A percentile compares a stretch with the other conserved stretches of the same genome.
These are phyloP conservation scores for Emys orbicularis DNA, from an alignment of 2,797 vertebrate species.

Conservation along the genomic window DNA sequence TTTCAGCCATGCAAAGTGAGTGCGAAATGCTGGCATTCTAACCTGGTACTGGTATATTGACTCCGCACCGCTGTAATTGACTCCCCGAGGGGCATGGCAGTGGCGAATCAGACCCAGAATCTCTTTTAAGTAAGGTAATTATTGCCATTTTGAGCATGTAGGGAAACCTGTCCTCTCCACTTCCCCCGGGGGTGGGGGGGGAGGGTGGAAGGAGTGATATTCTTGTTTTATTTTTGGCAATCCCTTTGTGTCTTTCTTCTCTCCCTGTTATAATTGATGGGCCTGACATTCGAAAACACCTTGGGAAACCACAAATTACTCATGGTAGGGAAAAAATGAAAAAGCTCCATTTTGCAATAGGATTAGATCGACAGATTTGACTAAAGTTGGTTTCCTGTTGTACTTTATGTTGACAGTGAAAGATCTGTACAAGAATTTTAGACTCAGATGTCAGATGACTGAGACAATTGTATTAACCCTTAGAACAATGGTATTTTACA, in stretches of 20 bases:
- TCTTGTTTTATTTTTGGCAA: constrained; percentile 42
- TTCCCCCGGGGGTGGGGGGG: background rate
- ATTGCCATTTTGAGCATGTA: constrained; percentile 43
- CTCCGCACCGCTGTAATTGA: constrained; percentile 62
- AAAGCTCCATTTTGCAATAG: constrained; percentile 78
- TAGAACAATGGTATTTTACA: constrained; percentile 30
- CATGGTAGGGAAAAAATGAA: constrained; percentile 78
- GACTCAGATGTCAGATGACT: constrained; percentile 63
- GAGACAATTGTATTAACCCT: constrained; percentile 58
- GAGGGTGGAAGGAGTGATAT: constrained; percentile 44
- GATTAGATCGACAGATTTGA: constrained; percentile 80
- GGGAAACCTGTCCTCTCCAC: constrained; percentile 56
- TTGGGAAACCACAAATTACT: constrained; percentile 81
- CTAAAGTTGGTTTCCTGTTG: constrained; percentile 78
- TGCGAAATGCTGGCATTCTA: background rate
- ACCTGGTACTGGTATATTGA: background rate
- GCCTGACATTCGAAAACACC: constrained; percentile 76
- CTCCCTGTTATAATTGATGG: constrained; percentile 77
- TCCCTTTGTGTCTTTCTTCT: constrained; percentile 45
- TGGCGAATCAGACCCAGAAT: constrained; percentile 54
- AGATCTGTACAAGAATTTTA: constrained; percentile 71
- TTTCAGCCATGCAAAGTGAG: constrained; percentile 6
- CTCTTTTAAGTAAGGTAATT: constrained; percentile 71
- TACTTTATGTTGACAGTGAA: constrained; percentile 62
- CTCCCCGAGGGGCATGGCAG: constrained; percentile 43